Base-by-base conservation (phyloP, 2,113 vertebrate species). In the Phoenicopterus ruber region DNA sequence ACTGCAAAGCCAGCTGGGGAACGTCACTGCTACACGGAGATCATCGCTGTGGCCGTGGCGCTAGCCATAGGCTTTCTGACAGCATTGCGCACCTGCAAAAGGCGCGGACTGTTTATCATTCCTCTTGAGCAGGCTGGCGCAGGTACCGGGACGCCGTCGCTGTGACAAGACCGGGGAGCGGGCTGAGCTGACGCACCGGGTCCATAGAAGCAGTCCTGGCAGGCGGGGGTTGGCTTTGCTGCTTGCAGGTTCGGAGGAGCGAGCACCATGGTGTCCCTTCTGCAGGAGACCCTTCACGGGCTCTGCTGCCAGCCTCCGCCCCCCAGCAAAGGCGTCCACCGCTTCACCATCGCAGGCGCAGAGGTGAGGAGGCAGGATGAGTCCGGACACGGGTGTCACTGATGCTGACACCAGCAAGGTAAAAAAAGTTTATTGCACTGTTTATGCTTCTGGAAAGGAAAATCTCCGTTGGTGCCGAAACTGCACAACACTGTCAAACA, bases 311-410 rank as follows among this genome's bases (percentile, higher is more conserved):
- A 87, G 62, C 86, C 72, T 57, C 77, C 86, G 54, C 14, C 90
- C 57, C 94, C 77, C 20, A 90, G 79, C 67, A 97, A 97, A 82
- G 94, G 92, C 38, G 94, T 94, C 36, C 86, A 96, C 31, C 19
- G 67, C 79, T 73, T 96, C 54, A 32, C 82, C 21, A 21, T 93
- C 74, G 76, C 77, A 44, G 74, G 78, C n/a, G 58, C 59, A 29
- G 88, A 96, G 81, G 94, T 95, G 50, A 94, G 84, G 57, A 79
- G 18, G 31, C 18, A 12, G 36, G 25, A 55, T 25, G 31, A 29
- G n/a, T 52, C 32, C 1, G 2, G 55, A 44, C 2, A 1, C 10
- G 5, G n/a, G n/a, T n/a, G n/a, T 70, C 29, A 9, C 26, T 69
- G 46, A 29, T 50, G 32, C 42, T 34, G n/a, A 54, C 24, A 31